phyloP scores from a whole-genome alignment of 2,113 vertebrate genomes.

The Stigmatopora argus region DNA sequence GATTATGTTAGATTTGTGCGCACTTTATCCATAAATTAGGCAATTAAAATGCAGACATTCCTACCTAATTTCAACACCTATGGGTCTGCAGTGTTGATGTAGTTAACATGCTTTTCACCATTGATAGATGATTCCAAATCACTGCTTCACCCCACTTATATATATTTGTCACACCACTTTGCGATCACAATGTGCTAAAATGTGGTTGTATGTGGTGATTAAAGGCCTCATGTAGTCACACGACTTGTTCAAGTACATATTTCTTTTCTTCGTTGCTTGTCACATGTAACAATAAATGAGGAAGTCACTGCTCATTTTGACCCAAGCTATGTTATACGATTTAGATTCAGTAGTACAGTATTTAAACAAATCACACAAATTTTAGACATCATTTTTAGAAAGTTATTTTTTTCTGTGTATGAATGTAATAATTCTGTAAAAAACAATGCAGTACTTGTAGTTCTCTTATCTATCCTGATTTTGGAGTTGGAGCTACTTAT shows the following conservation, averaged over 20 bases:
- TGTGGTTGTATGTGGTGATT: not conserved
- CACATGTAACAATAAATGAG: not conserved
- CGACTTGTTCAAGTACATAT: not conserved
- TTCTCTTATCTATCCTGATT: not conserved
- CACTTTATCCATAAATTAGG: constrained; percentile 36
- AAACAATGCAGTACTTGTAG: not conserved
- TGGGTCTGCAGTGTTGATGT: constrained; percentile 32
- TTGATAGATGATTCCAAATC: constrained; percentile 64
- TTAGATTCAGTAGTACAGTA: not conserved
- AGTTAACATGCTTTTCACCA: constrained; percentile 43
- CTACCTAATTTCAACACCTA: constrained; percentile 12
- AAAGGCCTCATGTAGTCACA: not conserved
- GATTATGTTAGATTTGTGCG: constrained; percentile 38
- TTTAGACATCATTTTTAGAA: not conserved
- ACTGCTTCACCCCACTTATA: constrained; percentile 59
- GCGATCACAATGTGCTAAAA: not conserved
- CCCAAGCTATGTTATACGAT: not conserved
- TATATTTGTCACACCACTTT: constrained; percentile 29
- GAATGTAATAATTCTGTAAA: not conserved
- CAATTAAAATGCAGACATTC: constrained; percentile 24
- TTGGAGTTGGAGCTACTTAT: not conserved
- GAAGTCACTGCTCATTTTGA: not conserved
- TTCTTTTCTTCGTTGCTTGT: not conserved
- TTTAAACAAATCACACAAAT: not conserved
- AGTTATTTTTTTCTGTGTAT: not conserved